Base-by-base conservation (phyloP, 2,888 invertebrate genomes). In the Agonum fuliginosum region DNA sequence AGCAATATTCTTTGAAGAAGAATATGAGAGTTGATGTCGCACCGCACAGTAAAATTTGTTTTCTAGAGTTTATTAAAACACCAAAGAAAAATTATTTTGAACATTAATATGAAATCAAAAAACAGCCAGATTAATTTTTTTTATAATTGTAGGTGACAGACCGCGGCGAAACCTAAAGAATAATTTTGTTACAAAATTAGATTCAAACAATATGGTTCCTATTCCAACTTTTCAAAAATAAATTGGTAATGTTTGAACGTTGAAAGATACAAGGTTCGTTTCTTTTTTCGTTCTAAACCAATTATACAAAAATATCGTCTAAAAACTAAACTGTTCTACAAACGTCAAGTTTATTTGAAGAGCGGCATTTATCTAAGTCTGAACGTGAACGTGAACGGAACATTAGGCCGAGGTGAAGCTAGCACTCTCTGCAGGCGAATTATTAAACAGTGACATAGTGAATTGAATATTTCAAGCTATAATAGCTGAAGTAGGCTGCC, bases 261-360 rank as follows among this genome's bases (percentile, higher is more conserved):
- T 48, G 19, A 48, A 48, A 48, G 48, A 48, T 2, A 20, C 20
- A 48, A 48, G n/a, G 24, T 8, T 24, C 22, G n/a, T n/a, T 54
- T 54, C 24, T 22, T 2, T 24, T 6, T 37, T 37, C 37, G 12
- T 37, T 37, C 24, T 54, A 54, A 20, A 54, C 54, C 24, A 54
- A 54, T 54, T 54, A 54, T 54, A 54, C 54, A 24, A 54, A 54
- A 54, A 54, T 54, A 54, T 54, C 54, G 20, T 12, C 10, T 22
- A 54, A 51, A 54, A 54, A 48, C 20, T 3, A 20, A 20, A 54
- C 24, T 24, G 54, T 22, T 54, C 54, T n/a, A 54, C 22, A 54
- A 54, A 54, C 12, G 54, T 54, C 54, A 54, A 54, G 24, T 22
- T 48, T n/a, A n/a, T 54, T 54, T 54, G 54, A 54, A 22, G 24